Evolutionary conservation across 2,113 vertebrate species (phyloP), one percentile per base, ranked within the genome.

Genomic region (Psilopogon haemacephalus): DNA sequence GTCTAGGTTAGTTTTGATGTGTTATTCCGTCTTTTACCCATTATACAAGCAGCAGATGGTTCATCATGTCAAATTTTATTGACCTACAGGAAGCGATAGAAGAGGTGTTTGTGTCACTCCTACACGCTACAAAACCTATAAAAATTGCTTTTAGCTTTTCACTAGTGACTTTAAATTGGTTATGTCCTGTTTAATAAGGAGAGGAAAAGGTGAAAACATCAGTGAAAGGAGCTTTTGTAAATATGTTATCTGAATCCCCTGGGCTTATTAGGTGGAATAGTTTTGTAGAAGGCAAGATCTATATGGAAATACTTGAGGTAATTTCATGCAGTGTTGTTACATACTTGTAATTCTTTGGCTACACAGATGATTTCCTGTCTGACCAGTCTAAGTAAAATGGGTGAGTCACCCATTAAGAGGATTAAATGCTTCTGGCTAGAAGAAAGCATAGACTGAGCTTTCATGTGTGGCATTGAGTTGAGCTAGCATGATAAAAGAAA

Each of bases 31-130:
- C 81, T 74, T 48, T 87, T 93, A 78, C 78, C 64, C 63, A 30
- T 90, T 95, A 89, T 9, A 92, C 81, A 75, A 95, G 82, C 84
- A 87, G 84, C 93, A 93, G 86, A 95, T 96, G 94, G 95, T 77
- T 95, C 94, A 76, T 86, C 62, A 8, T 79, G 91, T 95, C 87
- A 82, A 73, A 79, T 95, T 94, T 95, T 96, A 85, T 79, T 96
- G 93, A 96, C 91, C 84, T 94, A 80, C 27, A 92, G 81, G 60
- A 95, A 91, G 84, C 83, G 74, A 89, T 84, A 64, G 75, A 93
- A 94, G 78, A 93, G 84, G 91, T 93, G 82, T 87, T 94, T 94
- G 92, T 96, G 87, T 95, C 94, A 89, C 89, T 94, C 85, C 84
- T 83, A 91, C 84, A 91, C 94, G 86, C 78, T 86, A 80, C 72